Evolutionary conservation across 2,113 vertebrate species (phyloP).

Genomic region (Hippocampus abdominalis): DNA sequence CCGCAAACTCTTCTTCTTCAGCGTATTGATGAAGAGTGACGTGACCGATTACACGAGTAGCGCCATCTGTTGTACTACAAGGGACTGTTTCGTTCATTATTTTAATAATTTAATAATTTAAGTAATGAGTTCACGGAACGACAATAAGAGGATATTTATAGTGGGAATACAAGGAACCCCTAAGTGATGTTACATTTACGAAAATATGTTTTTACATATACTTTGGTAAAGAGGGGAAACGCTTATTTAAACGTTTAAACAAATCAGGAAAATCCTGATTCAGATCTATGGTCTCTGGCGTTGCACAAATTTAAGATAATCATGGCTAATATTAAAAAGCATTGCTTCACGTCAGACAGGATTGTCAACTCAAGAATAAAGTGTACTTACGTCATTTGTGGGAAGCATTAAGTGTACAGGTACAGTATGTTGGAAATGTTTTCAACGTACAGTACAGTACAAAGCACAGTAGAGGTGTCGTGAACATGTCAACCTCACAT

Average conservation of each 20-base stretch:
- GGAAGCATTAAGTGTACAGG: background rate
- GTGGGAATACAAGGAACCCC: too few species aligned
- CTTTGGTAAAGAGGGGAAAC: too few species aligned
- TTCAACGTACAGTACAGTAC: background rate
- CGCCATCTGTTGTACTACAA: slow-evolving; percentile 18
- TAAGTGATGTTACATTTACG: background rate
- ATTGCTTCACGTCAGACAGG: background rate
- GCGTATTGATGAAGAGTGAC: rapidly evolving
- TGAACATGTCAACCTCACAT: background rate
- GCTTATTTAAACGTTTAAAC: background rate
- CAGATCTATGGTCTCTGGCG: background rate
- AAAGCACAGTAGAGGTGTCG: background rate
- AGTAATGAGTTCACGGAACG: too few species aligned
- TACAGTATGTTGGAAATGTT: background rate
- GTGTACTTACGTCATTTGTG: background rate
- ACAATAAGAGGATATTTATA: background rate
- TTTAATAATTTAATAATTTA: background rate
- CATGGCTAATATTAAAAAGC: background rate
- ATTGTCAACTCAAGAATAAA: background rate
- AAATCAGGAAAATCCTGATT: background rate
- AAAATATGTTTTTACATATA: background rate
- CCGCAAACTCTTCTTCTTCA: slow-evolving; percentile 36
- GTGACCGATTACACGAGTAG: too few species aligned
- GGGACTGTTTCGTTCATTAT: background rate
- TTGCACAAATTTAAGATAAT: background rate